These are phyloP conservation scores for Himalopsyche anomala DNA, from an alignment of 2,888 invertebrate genomes.

Conservation along the genomic window DNA sequence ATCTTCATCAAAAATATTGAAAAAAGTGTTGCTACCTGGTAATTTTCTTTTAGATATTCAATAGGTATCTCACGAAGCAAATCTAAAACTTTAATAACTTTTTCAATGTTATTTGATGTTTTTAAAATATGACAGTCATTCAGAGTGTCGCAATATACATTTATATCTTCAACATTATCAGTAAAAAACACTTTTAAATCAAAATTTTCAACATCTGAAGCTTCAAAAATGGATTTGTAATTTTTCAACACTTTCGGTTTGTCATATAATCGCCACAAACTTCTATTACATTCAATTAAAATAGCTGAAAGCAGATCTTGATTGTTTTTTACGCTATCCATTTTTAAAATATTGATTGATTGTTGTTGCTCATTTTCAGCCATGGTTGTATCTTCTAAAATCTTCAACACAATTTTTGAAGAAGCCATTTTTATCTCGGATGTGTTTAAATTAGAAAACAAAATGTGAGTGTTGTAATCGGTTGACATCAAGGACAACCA, in stretches of 20 bases:
- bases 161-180: conserved; percentile 69
- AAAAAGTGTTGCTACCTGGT: conserved; percentile 72
- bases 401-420: conserved; percentile 71
- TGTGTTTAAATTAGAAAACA: conserved; percentile 70
- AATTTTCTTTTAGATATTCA: conserved; percentile 72
- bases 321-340: conserved; percentile 69
- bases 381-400: conserved; percentile 66
- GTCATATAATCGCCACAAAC: conserved; percentile 70
- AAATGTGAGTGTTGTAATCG: conserved; percentile 68
- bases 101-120: conserved; percentile 66
- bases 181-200: conserved; percentile 69
- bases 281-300: conserved; percentile 70
- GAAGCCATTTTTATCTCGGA: conserved; percentile 69
- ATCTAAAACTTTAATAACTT: conserved; percentile 69
- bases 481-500: conserved; percentile 68
- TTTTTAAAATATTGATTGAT: conserved; percentile 67
- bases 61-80: conserved; percentile 71
- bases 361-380: conserved; percentile 64
- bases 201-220: conserved; percentile 70
- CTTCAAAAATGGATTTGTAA: conserved; percentile 68
- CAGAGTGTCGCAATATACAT: conserved; percentile 66
- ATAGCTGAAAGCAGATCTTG: conserved; percentile 70
- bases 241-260: conserved; percentile 67
- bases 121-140: conserved; percentile 54
- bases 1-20: conserved; percentile 71